Evolutionary conservation across 2,113 vertebrate genomes (phyloP).

Genomic region (Sinocyclocheilus anophthalmus): DNA sequence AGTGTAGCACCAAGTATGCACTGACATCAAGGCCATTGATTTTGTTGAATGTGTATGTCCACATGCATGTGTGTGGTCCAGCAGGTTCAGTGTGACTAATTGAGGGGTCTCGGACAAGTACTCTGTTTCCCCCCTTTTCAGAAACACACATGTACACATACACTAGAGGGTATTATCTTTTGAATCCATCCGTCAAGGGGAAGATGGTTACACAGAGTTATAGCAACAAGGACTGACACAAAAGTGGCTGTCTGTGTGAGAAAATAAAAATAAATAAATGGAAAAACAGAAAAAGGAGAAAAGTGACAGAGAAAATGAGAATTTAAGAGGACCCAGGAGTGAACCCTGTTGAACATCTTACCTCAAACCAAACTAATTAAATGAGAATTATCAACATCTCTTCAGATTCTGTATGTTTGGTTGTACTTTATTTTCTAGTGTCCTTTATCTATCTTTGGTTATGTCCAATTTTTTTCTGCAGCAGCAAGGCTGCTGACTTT

Average conservation of each 20-base stretch:
- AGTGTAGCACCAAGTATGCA: constrained; percentile 38
- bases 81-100: constrained; percentile 57
- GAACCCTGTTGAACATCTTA: neutral
- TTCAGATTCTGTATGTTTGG: neutral
- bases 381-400: neutral
- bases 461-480: too few species aligned
- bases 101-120: constrained; percentile 42
- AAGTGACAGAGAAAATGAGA: neutral
- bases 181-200: constrained; percentile 13
- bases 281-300: neutral
- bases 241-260: neutral
- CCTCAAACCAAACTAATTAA: too few species aligned
- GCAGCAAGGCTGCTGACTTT: too few species aligned
- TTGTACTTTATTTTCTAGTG: too few species aligned
- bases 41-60: constrained; percentile 16
- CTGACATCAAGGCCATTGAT: constrained; percentile 50
- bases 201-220: constrained; percentile 21
- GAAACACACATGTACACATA: constrained; percentile 44
- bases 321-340: neutral
- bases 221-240: neutral
- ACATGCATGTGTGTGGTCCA: constrained; percentile 50
- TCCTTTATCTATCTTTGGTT: too few species aligned
- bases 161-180: constrained; percentile 44
- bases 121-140: constrained; percentile 26
- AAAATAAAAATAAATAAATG: neutral